Evolutionary conservation across 2,113 vertebrate species (phyloP), one percentile per base, ranked within the genome.

Genomic region (Ctenodactylus gundi): DNA sequence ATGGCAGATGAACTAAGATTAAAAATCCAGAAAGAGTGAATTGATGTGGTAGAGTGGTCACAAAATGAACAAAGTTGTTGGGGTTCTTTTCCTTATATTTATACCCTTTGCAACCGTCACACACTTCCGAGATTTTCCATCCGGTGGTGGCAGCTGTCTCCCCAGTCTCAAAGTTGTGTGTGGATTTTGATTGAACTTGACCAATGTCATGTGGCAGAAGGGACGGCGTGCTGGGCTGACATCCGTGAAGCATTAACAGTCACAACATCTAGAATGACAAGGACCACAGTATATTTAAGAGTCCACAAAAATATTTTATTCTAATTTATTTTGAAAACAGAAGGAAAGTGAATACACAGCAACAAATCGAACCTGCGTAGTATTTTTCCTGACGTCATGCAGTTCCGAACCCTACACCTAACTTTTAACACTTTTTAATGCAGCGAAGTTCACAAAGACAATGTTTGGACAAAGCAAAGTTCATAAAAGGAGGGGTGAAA

Each of bases 1-100:
- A 44, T 25, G 83, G 15, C 34, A 86, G 78, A 86, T 83, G 57
- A 80, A 88, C 46, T 83, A 82, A 93, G 91, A 89, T 93, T 73
- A 84, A 90, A 89, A 78, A 82, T 55, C 62, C 34, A 78, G 49
- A 53, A 94, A 94, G 51, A 94, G 36, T 92, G 36, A 44, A 57
- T 4, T 64, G 21, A 85, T 81, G 8, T 15, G n/a, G 58, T 21
- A 80, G 49, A 76, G 21, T 41, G n/a, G 85, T 95, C 88, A 80
- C 2, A 55, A 75, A 75, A 55, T 46, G 1, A 44, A 27, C 29
- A 70, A 60, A 58, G 0, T 67, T 68, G 36, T 80, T 73, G 31
- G n/a, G n/a, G 68, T 25, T 20, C 44, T 17, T 20, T 3, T 49
- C 29, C 23, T 34, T 41, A 34, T 53, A 41, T 85, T 91, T 67